Evolutionary conservation across 2,888 invertebrate genomes (phyloP), one percentile per base, ranked within the genome.

Genomic region (Chalcis sispes): DNA sequence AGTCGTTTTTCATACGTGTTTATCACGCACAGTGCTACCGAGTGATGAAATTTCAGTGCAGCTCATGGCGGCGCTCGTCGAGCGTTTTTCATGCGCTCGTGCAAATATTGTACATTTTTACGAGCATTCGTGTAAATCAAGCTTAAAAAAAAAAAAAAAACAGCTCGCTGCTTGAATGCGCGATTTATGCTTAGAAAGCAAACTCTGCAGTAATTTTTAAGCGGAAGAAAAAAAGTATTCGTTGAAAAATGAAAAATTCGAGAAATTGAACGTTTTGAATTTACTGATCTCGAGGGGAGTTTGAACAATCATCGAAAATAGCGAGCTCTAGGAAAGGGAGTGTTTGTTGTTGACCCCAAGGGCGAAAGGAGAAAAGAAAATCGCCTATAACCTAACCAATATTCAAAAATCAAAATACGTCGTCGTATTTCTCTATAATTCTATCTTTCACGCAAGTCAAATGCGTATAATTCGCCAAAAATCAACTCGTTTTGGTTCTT

Each of bases 21-120:
- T 64, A 64, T 67, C 56, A 13, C 48, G 50, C 27, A 29, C 40
- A 27, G 13, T 18, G 29, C 18, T 29, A 42, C 7, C 42, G 42
- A 10, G 48, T 32, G 64, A 64, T 64, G 48, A 64, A 64, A 64
- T 64, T 64, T 48, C 48, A 32, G 62, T 62, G n/a, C n/a, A 66
- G 23, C 27, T 54, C 13, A n/a, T n/a, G n/a, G n/a, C n/a, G n/a
- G n/a, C n/a, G 42, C 25, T 54, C 15, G 25, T 5, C 1, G 8
- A 23, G 25, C 23, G 2, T 54, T 42, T 42, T 42, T 42, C 42
- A 4, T 36, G 4, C 10, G 4, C 36, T 36, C 36, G 10, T 36
- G 10, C 10, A 10, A 4, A 10, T 10, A 7, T 7, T 7, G 10
- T 10, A 10, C 4, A 36, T 36, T 4, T 36, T 36, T 36, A 10